Conservation (phyloP, 2,113 vertebrate species). For the Misgurnus anguillicaudatus region DNA sequence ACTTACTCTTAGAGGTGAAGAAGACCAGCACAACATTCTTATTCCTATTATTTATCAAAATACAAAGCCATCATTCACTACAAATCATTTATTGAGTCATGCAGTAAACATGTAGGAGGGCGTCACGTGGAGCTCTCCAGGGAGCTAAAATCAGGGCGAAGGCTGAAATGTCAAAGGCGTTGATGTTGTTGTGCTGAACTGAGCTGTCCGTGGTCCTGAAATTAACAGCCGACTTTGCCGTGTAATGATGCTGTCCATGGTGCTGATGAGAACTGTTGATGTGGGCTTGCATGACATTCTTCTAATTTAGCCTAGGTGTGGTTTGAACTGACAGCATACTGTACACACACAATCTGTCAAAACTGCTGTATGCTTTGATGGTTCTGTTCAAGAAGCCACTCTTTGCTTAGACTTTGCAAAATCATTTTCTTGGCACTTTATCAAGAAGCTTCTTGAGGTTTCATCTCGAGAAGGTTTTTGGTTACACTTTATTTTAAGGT, state of each 20-base stretch:
- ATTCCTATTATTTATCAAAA: not conserved
- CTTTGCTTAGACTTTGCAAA: too few species aligned
- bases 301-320: constrained; percentile 19
- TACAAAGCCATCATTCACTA: constrained; percentile 1
- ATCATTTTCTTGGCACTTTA: too few species aligned
- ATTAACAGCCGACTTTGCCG: not conserved
- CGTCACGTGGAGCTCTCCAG: constrained; percentile 15
- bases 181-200: not conserved
- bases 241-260: constrained; percentile 18
- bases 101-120: constrained; percentile 13
- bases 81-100: constrained; percentile 21
- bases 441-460: too few species aligned
- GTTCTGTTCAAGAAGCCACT: too few species aligned
- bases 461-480: too few species aligned
- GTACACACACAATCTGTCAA: not conserved
- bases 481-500: too few species aligned
- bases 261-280: constrained; percentile 8
- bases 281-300: not conserved
- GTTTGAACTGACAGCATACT: not conserved
- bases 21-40: not conserved
- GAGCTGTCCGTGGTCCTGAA: constrained; percentile 31
- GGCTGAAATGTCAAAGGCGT: constrained; percentile 36
- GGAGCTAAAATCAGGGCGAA: constrained; percentile 27
- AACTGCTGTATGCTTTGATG: too few species aligned
- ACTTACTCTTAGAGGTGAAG: not conserved